phyloP scores from a whole-genome alignment of 2,113 vertebrate genomes.

The Phrynosoma platyrhinos region DNA sequence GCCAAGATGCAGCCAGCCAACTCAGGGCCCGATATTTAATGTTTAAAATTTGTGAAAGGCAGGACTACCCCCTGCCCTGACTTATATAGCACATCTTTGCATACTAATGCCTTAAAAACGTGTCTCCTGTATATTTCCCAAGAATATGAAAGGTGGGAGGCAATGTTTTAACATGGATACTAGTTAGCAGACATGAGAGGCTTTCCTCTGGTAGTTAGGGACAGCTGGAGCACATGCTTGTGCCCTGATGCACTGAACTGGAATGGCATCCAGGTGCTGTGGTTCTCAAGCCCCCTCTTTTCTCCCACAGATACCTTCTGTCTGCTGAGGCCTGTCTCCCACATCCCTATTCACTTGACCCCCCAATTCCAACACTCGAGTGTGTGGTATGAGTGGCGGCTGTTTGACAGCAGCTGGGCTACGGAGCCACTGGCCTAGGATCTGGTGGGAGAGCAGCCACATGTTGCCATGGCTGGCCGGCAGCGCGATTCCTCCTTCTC shows the following conservation, averaged over 20 bases:
- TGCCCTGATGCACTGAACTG: not conserved
- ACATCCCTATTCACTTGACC: not conserved
- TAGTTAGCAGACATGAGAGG: not conserved
- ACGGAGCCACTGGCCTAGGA: not conserved
- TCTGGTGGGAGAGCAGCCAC: slow-evolving; percentile 28
- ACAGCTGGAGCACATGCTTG: not conserved
- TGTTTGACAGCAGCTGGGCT: slow-evolving; percentile 28
- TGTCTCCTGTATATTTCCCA: no score
- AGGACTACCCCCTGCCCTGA: no score
- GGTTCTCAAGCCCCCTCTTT: slow-evolving; percentile 12
- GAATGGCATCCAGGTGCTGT: not conserved
- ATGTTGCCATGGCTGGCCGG: slow-evolving; percentile 5
- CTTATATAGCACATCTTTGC: not conserved
- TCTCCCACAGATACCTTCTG: not conserved
- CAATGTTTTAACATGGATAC: not conserved
- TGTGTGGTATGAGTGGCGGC: not conserved
- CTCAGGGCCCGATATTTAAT: not conserved
- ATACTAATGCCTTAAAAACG: not conserved
- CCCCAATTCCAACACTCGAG: slow-evolving; percentile 3
- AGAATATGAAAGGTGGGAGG: not conserved
- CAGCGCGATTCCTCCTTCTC: not conserved
- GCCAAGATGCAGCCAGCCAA: not conserved
- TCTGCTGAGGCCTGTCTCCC: not conserved
- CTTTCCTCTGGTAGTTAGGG: not conserved
- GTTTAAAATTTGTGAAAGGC: not conserved